phyloP scores from a whole-genome alignment of 1,140 invertebrate species.

The Brachionus rubens region DNA sequence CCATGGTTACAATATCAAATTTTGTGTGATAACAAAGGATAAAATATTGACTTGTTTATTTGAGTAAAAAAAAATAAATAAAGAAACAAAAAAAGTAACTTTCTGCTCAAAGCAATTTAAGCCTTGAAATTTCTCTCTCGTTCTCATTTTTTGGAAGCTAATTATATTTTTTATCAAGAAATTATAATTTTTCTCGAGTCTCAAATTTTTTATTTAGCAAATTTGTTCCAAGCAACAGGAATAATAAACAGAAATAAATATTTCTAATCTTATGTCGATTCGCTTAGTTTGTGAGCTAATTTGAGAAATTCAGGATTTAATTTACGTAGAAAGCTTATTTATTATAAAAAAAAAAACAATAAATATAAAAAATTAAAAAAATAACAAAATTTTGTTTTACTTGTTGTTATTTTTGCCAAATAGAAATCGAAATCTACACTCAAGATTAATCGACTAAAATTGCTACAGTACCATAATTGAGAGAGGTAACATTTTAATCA shows the following conservation, averaged over 20 bases:
- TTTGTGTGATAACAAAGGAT: conserved; percentile 25
- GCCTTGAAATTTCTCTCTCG: background rate
- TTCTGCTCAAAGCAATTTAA: conserved; percentile 4
- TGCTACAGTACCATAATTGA: too few relatives aligned
- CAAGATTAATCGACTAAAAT: too few relatives aligned
- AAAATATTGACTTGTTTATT: background rate
- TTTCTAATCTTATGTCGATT: background rate
- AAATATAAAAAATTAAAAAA: too few relatives aligned
- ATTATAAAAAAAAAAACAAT: too few relatives aligned
- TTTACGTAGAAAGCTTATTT: too few relatives aligned
- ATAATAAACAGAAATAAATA: conserved; percentile 45
- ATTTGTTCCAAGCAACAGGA: conserved; percentile 27
- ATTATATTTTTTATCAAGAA: background rate
- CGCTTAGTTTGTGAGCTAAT: conserved; percentile 21
- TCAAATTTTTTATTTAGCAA: background rate
- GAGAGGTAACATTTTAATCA: too few relatives aligned
- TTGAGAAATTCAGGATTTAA: too few relatives aligned
- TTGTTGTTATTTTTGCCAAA: too few relatives aligned
- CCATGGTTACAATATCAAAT: conserved; percentile 22
- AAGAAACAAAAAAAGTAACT: too few relatives aligned
- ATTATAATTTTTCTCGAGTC: conserved; percentile 15
- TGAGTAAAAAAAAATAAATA: too few relatives aligned
- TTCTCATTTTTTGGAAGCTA: conserved; percentile 9
- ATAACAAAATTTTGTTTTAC: too few relatives aligned
- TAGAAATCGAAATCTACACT: too few relatives aligned